Evolutionary conservation across 1,140 invertebrate species (phyloP).

Genomic region (Cyclina sinensis): DNA sequence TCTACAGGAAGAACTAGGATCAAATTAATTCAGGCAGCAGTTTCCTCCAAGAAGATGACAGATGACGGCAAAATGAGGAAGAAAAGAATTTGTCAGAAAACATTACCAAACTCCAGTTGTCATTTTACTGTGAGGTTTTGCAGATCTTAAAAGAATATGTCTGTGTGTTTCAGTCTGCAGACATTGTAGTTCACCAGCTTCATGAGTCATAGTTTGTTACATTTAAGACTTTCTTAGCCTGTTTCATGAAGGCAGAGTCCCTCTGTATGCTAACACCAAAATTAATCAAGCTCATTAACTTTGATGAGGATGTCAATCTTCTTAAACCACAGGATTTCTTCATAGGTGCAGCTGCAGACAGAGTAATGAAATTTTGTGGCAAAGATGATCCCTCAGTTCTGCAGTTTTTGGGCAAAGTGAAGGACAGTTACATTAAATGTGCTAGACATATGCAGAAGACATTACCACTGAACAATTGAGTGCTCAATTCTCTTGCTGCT

Average conservation of each 20-base stretch:
- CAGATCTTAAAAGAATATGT: conserved; percentile 35
- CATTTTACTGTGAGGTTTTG: neutral
- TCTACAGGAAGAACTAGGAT: neutral
- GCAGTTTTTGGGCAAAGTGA: neutral
- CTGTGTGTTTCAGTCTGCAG: conserved; percentile 14
- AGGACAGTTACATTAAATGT: conserved; percentile 39
- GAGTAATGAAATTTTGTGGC: neutral
- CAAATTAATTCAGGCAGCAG: conserved; percentile 48
- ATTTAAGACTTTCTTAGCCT: neutral
- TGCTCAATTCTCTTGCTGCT: conserved; percentile 31
- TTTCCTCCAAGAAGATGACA: conserved; percentile 29
- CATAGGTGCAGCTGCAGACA: neutral
- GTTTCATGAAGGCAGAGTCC: conserved; percentile 32
- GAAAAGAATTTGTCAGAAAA: neutral
- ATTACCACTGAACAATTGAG: conserved; percentile 47
- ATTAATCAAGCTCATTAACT: neutral
- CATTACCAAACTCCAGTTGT: conserved; percentile 30
- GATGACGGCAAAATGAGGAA: conserved; percentile 14
- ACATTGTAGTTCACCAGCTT: conserved; percentile 4
- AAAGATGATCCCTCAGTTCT: conserved; percentile 18
- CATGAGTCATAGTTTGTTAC: neutral
- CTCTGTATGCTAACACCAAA: conserved; percentile 27
- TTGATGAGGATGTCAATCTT: neutral
- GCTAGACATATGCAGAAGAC: conserved; percentile 49
- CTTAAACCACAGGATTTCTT: conserved; percentile 11